A percentile compares a stretch with the other conserved stretches of the same genome.
Conservation (phyloP, 2,797 vertebrate genomes). For the Bradypodion pumilum region DNA sequence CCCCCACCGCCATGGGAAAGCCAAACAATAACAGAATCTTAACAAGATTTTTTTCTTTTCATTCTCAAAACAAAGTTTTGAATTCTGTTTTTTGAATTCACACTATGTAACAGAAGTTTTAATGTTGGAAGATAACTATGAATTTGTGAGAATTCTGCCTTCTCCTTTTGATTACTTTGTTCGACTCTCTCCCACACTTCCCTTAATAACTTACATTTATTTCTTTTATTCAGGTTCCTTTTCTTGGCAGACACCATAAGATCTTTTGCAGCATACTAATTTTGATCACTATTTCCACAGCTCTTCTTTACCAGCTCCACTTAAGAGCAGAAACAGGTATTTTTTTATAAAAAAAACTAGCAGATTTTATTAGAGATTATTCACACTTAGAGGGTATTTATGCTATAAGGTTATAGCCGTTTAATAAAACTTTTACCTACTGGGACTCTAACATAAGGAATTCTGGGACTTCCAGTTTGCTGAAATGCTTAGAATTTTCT, state of each 20-base stretch:
- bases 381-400: neutral
- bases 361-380: neutral
- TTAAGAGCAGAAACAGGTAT: neutral
- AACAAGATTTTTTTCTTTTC: constrained; percentile 1
- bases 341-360: neutral
- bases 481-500: too few species aligned
- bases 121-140: neutral
- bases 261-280: neutral
- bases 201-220: neutral
- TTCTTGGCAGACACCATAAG: neutral
- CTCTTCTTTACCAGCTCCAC: neutral
- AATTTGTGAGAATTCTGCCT: neutral
- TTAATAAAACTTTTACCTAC: too few species aligned
- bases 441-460: too few species aligned
- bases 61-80: constrained; percentile 23
- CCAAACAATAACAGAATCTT: constrained; percentile 33
- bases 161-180: neutral
- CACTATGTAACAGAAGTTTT: neutral
- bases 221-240: neutral
- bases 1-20: constrained; percentile 3
- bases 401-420: too few species aligned
- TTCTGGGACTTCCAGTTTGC: too few species aligned
- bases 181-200: neutral
- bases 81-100: neutral
- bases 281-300: neutral